Evolutionary conservation across 1,140 invertebrate genomes (phyloP), one percentile per base, ranked within the genome.

Genomic region (Drosophila kanapiae): DNA sequence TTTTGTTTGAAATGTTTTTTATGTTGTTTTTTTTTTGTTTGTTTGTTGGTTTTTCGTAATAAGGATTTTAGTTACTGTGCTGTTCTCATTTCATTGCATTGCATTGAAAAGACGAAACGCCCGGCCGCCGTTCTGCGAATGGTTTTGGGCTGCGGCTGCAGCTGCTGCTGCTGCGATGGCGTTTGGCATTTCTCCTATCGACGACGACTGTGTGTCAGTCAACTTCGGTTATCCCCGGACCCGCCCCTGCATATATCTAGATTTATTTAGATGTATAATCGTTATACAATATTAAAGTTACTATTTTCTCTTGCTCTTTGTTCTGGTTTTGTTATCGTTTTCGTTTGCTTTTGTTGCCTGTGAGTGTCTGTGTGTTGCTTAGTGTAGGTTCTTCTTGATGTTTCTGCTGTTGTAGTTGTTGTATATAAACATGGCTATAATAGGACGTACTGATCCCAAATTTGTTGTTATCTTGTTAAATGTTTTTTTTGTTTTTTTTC

Each of bases 391-490:
- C 33, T 65, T 77, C 9, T 72, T 80, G 53, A 35, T 53, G 67
- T 74, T 80, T 74, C 70, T 72, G 58, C 47, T 80, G 76, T 88
- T 80, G 53, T 78, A 53, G 59, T 79, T 79, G 70, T 77, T 77
- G 76, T 88, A 85, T 88, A 90, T 85, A 88, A 91, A 91, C 88
- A 91, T 88, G 88, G 88, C 88, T 91, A 91, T 88, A 88, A 83
- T 90, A 88, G 85, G 85, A 88, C 78, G 88, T 80, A 91, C 79
- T 90, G 90, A 91, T 91, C 88, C 88, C 88, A 85, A 91, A 87
- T 80, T 91, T 90, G 91, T 88, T 87, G 78, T 85, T 90, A 91
- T 76, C 81, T 91, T 91, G 54, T 83, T 84, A 70, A 79, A 59
- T 86, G 33, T 63, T 54, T 75, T 72, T 54, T 45, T 33, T 53